A percentile compares a stretch with the other conserved stretches of the same genome.
These are phyloP conservation scores for Panthera uncia DNA, from an alignment of 2,113 vertebrate genomes.

Conservation along the genomic window DNA sequence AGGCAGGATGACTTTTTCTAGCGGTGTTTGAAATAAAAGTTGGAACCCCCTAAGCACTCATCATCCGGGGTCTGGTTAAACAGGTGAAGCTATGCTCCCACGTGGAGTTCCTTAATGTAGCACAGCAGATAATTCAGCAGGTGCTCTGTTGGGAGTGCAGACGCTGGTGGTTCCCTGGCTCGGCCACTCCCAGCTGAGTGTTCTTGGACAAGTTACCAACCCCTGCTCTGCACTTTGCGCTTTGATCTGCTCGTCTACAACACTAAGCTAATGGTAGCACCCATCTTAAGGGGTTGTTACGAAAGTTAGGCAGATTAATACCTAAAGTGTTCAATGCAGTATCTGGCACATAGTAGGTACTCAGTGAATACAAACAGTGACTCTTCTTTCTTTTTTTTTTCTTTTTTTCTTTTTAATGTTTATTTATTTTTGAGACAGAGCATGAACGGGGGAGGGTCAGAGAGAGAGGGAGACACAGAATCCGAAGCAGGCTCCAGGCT, in stretches of 20 bases:
- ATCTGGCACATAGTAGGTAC: neutral
- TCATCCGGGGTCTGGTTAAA: neutral
- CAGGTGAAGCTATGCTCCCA: neutral
- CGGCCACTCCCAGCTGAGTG: accelerated
- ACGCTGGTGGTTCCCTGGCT: neutral
- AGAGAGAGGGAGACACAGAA: too few species aligned
- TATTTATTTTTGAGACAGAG: too few species aligned
- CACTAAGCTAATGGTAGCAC: neutral
- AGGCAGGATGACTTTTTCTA: neutral
- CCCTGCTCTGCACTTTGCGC: too few species aligned
- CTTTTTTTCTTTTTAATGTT: too few species aligned
- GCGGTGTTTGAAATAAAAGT: neutral
- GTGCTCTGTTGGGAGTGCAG: neutral
- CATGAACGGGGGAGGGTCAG: too few species aligned
- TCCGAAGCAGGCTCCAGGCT: too few species aligned
- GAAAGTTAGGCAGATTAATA: neutral
- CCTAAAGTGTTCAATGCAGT: neutral
- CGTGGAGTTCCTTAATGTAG: neutral
- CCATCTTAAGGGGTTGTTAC: neutral
- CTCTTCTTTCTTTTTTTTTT: too few species aligned
- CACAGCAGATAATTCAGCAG: accelerated
- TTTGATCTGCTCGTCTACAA: neutral
- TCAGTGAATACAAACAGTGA: neutral
- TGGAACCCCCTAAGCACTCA: neutral
- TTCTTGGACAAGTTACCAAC: neutral